Conservation (phyloP, 2,888 invertebrate species). For the Cheilosia variabilis region DNA sequence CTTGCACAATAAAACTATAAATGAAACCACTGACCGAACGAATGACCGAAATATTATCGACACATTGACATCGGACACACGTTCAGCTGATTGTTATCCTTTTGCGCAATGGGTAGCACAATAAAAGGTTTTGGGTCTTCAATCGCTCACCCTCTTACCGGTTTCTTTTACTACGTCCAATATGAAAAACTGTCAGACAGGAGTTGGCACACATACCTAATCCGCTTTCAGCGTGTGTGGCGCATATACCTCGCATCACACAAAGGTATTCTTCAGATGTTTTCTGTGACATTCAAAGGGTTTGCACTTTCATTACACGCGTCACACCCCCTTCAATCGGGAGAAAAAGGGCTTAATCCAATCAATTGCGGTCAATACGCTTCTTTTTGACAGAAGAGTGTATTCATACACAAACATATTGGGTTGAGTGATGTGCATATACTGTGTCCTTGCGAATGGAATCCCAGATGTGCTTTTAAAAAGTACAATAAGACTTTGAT, state of each 20-base stretch:
- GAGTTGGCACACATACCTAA: background rate
- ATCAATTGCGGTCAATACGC: conserved; percentile 73
- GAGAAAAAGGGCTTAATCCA: conserved; percentile 61
- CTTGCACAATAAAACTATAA: conserved; percentile 67
- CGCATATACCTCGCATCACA: conserved; percentile 46
- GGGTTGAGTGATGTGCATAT: conserved; percentile 1
- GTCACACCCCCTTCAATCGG: conserved; percentile 56
- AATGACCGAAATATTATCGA: conserved; percentile 73
- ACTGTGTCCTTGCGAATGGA: background rate
- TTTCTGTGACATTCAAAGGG: conserved; percentile 52
- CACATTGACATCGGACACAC: conserved; percentile 74
- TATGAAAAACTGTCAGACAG: background rate
- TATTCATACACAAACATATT: background rate
- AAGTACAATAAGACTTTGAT: conserved; percentile 53
- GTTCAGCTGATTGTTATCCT: conserved; percentile 73
- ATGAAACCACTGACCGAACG: conserved; percentile 74
- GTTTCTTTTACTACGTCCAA: background rate
- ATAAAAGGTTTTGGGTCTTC: conserved; percentile 52
- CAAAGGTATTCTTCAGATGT: conserved; percentile 71
- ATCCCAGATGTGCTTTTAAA: conserved; percentile 31
- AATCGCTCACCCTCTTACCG: conserved; percentile 10
- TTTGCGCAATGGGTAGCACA: conserved; percentile 40
- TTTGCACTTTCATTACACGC: conserved; percentile 49
- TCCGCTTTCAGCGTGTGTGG: background rate
- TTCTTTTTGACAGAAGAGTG: conserved; percentile 4